Base-by-base conservation (phyloP, 2,888 invertebrate genomes). In the Chrysomela aeneicollis region DNA sequence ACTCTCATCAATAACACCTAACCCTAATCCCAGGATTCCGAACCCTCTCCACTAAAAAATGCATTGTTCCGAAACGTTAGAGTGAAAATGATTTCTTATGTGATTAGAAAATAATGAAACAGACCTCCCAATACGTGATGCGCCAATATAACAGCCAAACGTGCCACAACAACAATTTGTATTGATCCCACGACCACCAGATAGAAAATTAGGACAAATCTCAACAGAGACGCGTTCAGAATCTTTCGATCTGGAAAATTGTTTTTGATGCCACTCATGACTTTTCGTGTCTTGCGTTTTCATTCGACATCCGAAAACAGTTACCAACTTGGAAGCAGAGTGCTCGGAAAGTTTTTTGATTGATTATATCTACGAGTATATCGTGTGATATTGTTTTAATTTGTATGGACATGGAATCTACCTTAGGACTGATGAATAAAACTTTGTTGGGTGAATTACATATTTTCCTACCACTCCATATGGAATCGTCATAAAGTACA, bases 131-230 rank as follows among this genome's bases (percentile, higher is more conserved):
- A n/a, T 53, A 35, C 53, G 53, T 53, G 26, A 12, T 21, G 2
- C 26, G 6, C 9, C 42, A 6, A 15, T 42, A 42, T 8, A 42
- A 10, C 42, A 42, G 15, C 15, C 42, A 15, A 42, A 42, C n/a
- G 15, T 15, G 15, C 42, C 42, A 42, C 42, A 15, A 4, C 1
- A 42, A n/a, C 42, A 42, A 42, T 42, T 42, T 42, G 42, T 42
- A 53, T 35, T 8, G 18, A 26, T 21, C 53, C 26, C 30, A 53
- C 32, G 53, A 35, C 53, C 32, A 15, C 26, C 26, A 50, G 37
- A 57, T 19, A 57, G 22, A 12, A 53, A 53, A 22, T 37, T 57
- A 58, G 58, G 32, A 32, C 53, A 53, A 53, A 53, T 53, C 53
- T 53, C 53, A 17, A 6, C 17, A 15, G 42, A 42, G 53, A 30